A percentile compares a stretch with the other conserved stretches of the same genome.
Conservation (phyloP, 2,888 invertebrate species). For the Caenorhabditis plicata region DNA sequence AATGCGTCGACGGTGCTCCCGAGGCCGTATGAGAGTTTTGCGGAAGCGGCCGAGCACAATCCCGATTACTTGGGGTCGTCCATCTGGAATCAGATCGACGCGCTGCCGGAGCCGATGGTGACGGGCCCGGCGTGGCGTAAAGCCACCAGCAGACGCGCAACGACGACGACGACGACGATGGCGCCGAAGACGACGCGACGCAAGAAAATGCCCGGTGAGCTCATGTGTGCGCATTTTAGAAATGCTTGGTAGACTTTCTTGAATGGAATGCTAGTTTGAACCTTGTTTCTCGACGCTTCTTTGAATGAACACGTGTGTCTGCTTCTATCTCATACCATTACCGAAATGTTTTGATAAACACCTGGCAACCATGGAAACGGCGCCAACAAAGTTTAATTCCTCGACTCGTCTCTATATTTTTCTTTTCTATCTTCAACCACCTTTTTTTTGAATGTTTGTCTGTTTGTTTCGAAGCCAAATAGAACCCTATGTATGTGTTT, state of each 20-base stretch:
- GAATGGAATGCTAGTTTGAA: slow-evolving; percentile 5
- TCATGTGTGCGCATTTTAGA: no score
- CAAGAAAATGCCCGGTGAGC: no score
- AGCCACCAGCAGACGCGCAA: slow-evolving; percentile 20
- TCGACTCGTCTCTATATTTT: slow-evolving; percentile 2
- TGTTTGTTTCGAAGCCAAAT: no score
- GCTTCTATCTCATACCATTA: no score
- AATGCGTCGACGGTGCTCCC: slow-evolving; percentile 37
- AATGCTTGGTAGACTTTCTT: no score
- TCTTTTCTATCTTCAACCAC: slow-evolving; percentile 2
- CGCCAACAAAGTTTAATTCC: no score
- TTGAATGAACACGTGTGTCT: no score
- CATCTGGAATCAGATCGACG: slow-evolving; percentile 40
- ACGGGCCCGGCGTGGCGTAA: slow-evolving; percentile 49
- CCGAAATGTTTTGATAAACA: no score
- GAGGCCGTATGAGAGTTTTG: slow-evolving; percentile 46
- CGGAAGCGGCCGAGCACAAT: slow-evolving; percentile 45
- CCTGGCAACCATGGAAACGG: no score
- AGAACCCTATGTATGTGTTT: slow-evolving; percentile 9
- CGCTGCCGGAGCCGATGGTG: slow-evolving; percentile 40
- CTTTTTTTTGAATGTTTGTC: slow-evolving; percentile 7
- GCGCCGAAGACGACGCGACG: slow-evolving; percentile 6
- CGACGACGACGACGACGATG: slow-evolving; percentile 21
- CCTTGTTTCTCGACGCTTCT: neutral
- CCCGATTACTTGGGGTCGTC: slow-evolving; percentile 47